Base-by-base conservation (phyloP, 2,888 invertebrate species). In the Hemithea aestivaria region DNA sequence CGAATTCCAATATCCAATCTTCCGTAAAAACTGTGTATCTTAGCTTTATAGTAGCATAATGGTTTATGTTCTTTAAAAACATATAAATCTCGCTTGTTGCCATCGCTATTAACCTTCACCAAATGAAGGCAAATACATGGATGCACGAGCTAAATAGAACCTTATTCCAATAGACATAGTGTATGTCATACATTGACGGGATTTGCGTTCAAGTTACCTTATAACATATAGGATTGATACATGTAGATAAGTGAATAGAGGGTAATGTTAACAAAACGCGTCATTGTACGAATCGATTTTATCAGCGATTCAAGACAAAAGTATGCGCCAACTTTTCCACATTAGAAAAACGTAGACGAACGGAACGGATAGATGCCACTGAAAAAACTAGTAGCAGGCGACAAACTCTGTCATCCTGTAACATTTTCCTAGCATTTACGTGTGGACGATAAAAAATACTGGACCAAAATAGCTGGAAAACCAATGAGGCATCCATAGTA, bases 151-250 rank as follows among this genome's bases (percentile, higher is more conserved):
- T 10, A 25, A 24, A 28, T 32, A 26, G 6, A 20, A 12, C 32
- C 30, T 48, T 31, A 43, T 45, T 28, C 38, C 42, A 28, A 23
- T 34, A 31, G 25, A 21, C 39, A 31, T 26, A 26, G 28, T n/a
- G n/a, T n/a, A 30, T 40, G 25, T 48, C 31, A 34, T 36, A 41
- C 35, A 30, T n/a, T 24, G 45, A 45, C 43, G 39, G 8, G 26
- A 1, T 42, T 24, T 27, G 24, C 10, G 20, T 27, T 23, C 22
- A 6, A 7, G 20, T 24, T 28, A 4, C 5, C 21, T 16, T n/a
- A n/a, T n/a, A n/a, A n/a, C n/a, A n/a, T n/a, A n/a, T n/a, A n/a
- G n/a, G n/a, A n/a, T n/a, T n/a, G n/a, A n/a, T n/a, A n/a, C n/a
- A n/a, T n/a, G n/a, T n/a, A n/a, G n/a, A n/a, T n/a, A 20, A n/a